Percentiles rank a stretch among this genome's conserved stretches.
phyloP scores from a whole-genome alignment of 1,140 invertebrate genomes.

The Drosophila repleta region DNA sequence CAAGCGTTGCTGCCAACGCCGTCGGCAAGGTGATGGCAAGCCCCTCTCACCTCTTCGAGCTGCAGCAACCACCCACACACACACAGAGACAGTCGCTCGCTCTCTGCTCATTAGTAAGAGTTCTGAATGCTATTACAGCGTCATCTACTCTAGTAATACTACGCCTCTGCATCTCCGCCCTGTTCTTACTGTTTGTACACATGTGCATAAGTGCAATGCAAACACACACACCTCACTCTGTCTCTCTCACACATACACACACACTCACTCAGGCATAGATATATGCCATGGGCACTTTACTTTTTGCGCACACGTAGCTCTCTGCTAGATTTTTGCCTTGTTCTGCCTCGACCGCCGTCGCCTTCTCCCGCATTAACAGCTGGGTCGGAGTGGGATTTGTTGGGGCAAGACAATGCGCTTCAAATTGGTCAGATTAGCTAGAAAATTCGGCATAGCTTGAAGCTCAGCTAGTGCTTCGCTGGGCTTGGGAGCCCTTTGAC shows the following conservation, averaged over 20 bases:
- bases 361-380: constrained; percentile 44
- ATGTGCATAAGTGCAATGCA: constrained; percentile 76
- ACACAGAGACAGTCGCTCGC: constrained; percentile 18
- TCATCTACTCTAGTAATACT: constrained; percentile 74
- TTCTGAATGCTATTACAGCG: constrained; percentile 82
- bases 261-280: constrained; percentile 40
- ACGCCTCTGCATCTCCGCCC: not conserved
- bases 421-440: constrained; percentile 79
- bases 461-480: constrained; percentile 31
- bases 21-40: constrained; percentile 47
- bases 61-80: constrained; percentile 8
- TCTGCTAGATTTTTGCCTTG: constrained; percentile 56
- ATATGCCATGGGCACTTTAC: constrained; percentile 57
- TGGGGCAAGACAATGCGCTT: constrained; percentile 70
- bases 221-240: constrained; percentile 49
- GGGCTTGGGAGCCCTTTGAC: constrained; percentile 62
- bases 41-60: constrained; percentile 61
- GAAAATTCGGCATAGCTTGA: constrained; percentile 58
- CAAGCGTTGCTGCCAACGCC: constrained; percentile 70
- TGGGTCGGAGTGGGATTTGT: constrained; percentile 18
- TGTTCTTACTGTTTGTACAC: constrained; percentile 62
- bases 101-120: constrained; percentile 76
- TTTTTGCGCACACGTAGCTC: constrained; percentile 54
- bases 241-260: constrained; percentile 7
- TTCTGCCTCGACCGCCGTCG: constrained; percentile 16